Evolutionary conservation across 2,797 vertebrate genomes (phyloP).

Genomic region (Manis javanica): DNA sequence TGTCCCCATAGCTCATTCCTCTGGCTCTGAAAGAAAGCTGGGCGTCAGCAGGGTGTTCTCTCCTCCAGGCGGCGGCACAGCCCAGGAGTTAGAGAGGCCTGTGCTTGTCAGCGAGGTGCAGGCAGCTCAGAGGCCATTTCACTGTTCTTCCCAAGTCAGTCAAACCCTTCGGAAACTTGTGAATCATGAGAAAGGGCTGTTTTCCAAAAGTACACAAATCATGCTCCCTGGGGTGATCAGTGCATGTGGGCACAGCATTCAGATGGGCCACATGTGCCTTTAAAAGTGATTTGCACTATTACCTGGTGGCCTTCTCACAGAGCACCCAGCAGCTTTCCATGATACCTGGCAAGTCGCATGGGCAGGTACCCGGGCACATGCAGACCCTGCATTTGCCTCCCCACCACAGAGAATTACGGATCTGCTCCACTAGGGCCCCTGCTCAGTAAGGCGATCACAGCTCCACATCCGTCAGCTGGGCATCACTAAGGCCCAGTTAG

Average conservation of each 20-base stretch:
- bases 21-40: accelerated
- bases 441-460: not conserved
- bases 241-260: not conserved
- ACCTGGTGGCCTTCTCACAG: not conserved
- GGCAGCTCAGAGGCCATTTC: not conserved
- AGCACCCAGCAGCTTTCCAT: not conserved
- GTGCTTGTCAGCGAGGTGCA: not conserved
- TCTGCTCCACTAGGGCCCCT: not conserved
- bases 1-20: not conserved
- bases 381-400: too few relatives aligned
- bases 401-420: not conserved
- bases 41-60: not conserved
- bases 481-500: not conserved
- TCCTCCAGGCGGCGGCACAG: not conserved
- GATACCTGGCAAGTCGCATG: not conserved
- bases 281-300: not conserved
- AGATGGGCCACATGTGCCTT: not conserved
- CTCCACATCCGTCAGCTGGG: not conserved
- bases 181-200: not conserved
- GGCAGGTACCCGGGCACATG: too few relatives aligned
- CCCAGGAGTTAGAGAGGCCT: not conserved
- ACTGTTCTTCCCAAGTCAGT: not conserved
- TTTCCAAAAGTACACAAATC: not conserved
- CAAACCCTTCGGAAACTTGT: not conserved
- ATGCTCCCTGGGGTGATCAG: not conserved